Evolutionary conservation across 2,888 invertebrate genomes (phyloP).

Genomic region (Phoenoteleia sp.): DNA sequence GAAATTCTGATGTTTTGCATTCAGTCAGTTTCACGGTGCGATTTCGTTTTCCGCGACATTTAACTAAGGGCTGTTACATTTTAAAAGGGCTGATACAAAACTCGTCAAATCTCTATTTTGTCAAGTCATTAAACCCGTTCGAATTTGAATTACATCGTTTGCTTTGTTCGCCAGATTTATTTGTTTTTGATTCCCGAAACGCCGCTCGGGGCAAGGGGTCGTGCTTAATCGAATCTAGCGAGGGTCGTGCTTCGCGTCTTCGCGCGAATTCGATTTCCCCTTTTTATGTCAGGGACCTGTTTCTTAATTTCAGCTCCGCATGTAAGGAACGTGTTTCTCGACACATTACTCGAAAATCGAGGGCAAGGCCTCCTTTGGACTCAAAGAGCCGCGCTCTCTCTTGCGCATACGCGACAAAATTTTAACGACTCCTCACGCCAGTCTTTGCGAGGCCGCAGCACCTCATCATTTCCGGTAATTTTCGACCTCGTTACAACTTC

Average conservation of each 20-base stretch:
- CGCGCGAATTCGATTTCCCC: background rate
- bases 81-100: conserved; percentile 22
- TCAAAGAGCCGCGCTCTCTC: conserved; percentile 39
- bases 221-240: conserved; percentile 43
- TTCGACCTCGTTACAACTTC: conserved; percentile 71
- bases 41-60: conserved; percentile 65
- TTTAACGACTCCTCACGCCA: conserved; percentile 59
- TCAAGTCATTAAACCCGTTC: conserved; percentile 61
- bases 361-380: conserved; percentile 67
- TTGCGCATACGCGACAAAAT: conserved; percentile 54
- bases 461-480: conserved; percentile 62
- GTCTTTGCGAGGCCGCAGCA: conserved; percentile 40
- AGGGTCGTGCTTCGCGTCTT: background rate
- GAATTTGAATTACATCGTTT: conserved; percentile 58
- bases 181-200: conserved; percentile 40
- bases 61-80: conserved; percentile 48
- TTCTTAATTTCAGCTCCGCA: conserved; percentile 29
- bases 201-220: background rate
- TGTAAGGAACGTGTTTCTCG: conserved; percentile 17
- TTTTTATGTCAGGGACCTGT: background rate
- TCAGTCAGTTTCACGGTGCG: conserved; percentile 6
- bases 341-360: conserved; percentile 53
- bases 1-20: conserved; percentile 20
- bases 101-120: conserved; percentile 42
- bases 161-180: conserved; percentile 35